A percentile compares a stretch with the other conserved stretches of the same genome.
Conservation (phyloP, 2,888 invertebrate species). For the Andrena haemorrhoa region DNA sequence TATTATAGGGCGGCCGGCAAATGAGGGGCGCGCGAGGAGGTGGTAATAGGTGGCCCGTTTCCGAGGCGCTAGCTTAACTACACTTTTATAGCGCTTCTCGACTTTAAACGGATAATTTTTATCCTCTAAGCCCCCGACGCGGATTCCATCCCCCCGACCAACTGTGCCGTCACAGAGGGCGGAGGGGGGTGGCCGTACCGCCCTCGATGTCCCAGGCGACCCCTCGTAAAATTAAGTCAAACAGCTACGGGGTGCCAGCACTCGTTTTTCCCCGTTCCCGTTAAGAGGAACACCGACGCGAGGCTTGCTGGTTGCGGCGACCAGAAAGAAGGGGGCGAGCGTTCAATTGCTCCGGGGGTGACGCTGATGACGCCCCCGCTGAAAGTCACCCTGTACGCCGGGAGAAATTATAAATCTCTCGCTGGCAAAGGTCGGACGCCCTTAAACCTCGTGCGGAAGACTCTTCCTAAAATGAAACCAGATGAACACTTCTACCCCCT, state of each 20-base stretch:
- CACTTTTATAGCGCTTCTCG: constrained; percentile 80
- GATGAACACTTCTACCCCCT: no score
- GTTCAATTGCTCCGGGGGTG: constrained; percentile 62
- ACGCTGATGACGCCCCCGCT: constrained; percentile 57
- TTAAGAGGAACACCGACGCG: constrained; percentile 69
- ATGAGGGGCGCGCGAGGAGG: constrained; percentile 49
- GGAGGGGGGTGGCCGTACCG: constrained; percentile 59
- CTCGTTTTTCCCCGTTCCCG: constrained; percentile 74
- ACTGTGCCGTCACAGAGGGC: constrained; percentile 42
- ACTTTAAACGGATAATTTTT: constrained; percentile 83
- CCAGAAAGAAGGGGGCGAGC: constrained; percentile 47
- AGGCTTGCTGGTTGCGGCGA: constrained; percentile 43
- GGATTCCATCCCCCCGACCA: constrained; percentile 60
- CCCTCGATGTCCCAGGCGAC: constrained; percentile 70
- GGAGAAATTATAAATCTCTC: constrained; percentile 19
- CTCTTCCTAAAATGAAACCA: no score
- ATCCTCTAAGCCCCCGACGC: constrained; percentile 74
- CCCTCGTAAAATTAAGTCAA: constrained; percentile 83
- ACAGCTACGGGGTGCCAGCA: constrained; percentile 78
- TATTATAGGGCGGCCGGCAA: constrained; percentile 64
- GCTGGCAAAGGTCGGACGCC: neutral
- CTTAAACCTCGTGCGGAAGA: neutral
- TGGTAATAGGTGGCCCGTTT: constrained; percentile 59
- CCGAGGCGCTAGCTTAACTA: constrained; percentile 77
- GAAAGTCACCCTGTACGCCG: constrained; percentile 34